Conservation (phyloP, 2,797 vertebrate genomes). For the Enteromius argenteus region DNA sequence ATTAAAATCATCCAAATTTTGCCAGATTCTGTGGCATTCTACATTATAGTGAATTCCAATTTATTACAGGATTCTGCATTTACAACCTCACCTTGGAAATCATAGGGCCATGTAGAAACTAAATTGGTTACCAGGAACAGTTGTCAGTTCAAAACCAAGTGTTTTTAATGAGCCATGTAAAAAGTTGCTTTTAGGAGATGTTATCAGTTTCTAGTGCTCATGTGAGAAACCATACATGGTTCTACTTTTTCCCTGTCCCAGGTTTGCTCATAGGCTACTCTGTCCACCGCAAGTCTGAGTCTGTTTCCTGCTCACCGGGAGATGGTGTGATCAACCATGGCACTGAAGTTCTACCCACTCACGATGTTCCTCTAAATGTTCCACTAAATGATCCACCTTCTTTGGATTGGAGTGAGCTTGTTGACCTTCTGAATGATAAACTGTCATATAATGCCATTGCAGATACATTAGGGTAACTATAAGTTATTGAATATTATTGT, state of each 20-base stretch:
- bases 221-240: constrained; percentile 70
- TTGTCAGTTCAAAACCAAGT: background rate
- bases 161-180: background rate
- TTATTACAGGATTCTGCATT: background rate
- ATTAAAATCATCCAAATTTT: background rate
- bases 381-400: background rate
- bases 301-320: background rate
- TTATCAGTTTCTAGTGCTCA: constrained; percentile 74
- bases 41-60: background rate
- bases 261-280: constrained; percentile 87
- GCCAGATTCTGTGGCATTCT: background rate
- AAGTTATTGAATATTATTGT: background rate
- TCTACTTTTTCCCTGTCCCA: constrained; percentile 62
- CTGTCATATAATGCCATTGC: constrained; percentile 61
- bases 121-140: background rate
- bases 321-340: background rate
- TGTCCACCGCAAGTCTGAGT: constrained; percentile 70
- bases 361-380: background rate
- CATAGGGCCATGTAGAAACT: background rate
- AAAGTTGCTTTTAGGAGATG: constrained; percentile 30
- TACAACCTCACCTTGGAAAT: background rate
- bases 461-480: constrained; percentile 59
- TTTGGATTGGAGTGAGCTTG: constrained; percentile 79
- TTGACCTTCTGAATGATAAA: constrained; percentile 64
- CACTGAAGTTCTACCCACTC: background rate